phyloP scores from a whole-genome alignment of 2,113 vertebrate genomes.

The Sarotherodon lohbergeri region DNA sequence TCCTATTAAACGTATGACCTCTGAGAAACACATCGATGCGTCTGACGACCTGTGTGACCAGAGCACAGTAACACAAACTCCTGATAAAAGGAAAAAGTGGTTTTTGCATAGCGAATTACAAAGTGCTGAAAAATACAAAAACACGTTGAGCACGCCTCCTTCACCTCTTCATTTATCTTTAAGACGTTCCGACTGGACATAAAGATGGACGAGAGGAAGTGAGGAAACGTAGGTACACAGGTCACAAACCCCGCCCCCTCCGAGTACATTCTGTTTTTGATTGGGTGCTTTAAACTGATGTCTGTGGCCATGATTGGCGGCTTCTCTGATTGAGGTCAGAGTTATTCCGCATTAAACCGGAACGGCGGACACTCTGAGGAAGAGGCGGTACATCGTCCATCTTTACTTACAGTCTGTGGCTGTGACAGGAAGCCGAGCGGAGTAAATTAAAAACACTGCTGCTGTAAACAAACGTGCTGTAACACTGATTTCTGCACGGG shows the following conservation, averaged over 20 bases:
- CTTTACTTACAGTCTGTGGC: neutral
- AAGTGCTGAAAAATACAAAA: neutral
- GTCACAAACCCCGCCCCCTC: neutral
- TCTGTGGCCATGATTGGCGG: neutral
- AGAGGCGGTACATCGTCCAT: neutral
- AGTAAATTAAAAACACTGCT: neutral
- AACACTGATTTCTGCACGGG: neutral
- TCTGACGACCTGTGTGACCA: neutral
- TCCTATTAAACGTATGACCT: neutral
- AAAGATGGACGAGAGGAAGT: neutral
- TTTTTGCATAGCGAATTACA: neutral
- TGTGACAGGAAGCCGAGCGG: neutral
- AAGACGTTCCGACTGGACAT: accelerated
- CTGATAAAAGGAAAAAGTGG: neutral
- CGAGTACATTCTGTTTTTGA: neutral
- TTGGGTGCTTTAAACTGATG: accelerated
- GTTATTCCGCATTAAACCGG: accelerated
- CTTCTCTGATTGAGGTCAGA: neutral
- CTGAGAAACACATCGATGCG: neutral
- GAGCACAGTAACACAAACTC: neutral
- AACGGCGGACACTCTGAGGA: accelerated
- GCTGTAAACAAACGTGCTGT: neutral
- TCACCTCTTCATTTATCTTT: neutral
- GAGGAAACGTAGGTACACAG: accelerated
- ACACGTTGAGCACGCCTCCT: accelerated